phyloP scores from a whole-genome alignment of 2,797 vertebrate genomes.

The Lepilemur ruficaudatus region DNA sequence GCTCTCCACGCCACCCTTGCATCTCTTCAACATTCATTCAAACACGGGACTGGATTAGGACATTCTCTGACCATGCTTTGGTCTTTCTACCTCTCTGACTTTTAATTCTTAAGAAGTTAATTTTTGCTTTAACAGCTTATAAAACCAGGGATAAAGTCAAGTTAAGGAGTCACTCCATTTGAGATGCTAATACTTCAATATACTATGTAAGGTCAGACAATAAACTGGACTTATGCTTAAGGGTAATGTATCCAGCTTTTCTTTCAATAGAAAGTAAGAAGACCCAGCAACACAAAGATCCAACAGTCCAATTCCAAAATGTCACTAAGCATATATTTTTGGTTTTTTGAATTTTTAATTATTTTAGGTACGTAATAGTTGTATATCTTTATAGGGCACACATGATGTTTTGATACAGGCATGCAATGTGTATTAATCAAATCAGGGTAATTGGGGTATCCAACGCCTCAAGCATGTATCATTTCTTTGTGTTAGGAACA shows the following conservation, averaged over 20 bases:
- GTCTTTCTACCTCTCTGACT: neutral
- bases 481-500: no score
- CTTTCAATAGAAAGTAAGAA: neutral
- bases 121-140: neutral
- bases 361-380: no score
- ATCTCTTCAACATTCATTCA: neutral
- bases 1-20: accelerated
- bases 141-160: neutral
- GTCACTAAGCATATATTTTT: neutral
- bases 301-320: neutral
- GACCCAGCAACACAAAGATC: neutral
- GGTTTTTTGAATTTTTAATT: no score
- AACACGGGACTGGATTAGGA: neutral
- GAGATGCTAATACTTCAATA: neutral
- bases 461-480: no score
- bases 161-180: neutral
- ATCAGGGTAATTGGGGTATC: no score
- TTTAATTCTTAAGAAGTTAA: neutral
- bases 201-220: neutral
- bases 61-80: neutral
- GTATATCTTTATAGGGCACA: no score
- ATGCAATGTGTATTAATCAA: no score
- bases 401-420: no score
- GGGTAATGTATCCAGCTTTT: neutral
- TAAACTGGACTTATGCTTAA: neutral